These are phyloP conservation scores for Apolygus lucorum DNA, from an alignment of 1,140 invertebrate genomes.

Conservation along the genomic window DNA sequence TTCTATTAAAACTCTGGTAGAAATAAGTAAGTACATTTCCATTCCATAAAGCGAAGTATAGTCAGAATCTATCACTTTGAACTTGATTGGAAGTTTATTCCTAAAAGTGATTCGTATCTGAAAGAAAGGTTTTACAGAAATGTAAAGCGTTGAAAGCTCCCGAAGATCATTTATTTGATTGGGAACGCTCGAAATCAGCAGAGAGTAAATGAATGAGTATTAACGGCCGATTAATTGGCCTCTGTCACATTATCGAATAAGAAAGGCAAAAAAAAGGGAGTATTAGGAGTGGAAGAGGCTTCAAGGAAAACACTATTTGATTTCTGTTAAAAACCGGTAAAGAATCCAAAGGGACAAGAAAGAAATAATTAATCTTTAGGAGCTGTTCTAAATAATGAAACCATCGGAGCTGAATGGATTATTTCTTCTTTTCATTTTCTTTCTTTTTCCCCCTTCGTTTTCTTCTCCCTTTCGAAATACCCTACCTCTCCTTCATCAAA, in stretches of 20 bases:
- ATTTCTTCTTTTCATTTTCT: background rate
- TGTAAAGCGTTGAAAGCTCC: background rate
- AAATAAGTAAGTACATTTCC: no score
- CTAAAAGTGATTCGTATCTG: no score
- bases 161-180: no score
- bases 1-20: no score
- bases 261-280: background rate
- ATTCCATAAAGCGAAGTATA: no score
- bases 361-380: background rate
- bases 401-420: conserved; percentile 6
- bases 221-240: background rate
- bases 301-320: background rate
- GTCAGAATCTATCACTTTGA: no score
- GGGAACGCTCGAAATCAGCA: no score
- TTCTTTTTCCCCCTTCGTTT: background rate
- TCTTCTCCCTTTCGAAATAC: background rate
- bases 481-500: background rate
- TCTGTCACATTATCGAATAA: background rate
- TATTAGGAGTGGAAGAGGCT: no score
- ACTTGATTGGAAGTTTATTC: no score
- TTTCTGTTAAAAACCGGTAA: background rate
- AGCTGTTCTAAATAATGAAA: conserved; percentile 4
- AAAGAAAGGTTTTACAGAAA: no score
- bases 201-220: background rate
- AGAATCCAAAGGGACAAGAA: background rate